These are phyloP conservation scores for Sciurus vulgaris DNA, from an alignment of 2,797 vertebrate genomes.

Conservation along the genomic window DNA sequence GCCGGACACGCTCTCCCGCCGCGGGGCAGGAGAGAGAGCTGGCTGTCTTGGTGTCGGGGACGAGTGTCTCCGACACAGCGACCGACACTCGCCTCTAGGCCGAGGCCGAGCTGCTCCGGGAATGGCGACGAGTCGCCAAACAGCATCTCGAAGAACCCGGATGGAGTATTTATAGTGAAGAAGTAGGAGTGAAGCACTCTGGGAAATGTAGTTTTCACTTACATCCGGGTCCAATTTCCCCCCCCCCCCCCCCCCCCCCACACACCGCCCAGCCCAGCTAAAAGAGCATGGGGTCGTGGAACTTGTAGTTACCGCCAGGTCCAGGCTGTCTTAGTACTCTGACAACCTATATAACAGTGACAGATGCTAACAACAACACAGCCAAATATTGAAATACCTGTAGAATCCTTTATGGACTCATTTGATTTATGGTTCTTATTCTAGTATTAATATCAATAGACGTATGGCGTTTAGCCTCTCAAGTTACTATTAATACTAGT, in stretches of 20 bases:
- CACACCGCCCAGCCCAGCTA: neutral
- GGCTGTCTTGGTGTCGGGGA: slow-evolving; percentile 83
- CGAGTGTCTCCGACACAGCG: slow-evolving; percentile 82
- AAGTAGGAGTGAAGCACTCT: slow-evolving; percentile 53
- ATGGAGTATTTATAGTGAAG: slow-evolving; percentile 87
- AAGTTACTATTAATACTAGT: neutral
- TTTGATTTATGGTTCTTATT: slow-evolving; percentile 31
- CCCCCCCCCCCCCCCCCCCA: rapidly evolving
- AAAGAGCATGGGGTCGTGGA: neutral
- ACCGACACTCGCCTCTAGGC: slow-evolving; percentile 79
- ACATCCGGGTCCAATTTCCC: slow-evolving; percentile 20
- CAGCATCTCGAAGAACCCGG: slow-evolving; percentile 91
- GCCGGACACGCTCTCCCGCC: slow-evolving; percentile 86
- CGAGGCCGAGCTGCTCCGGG: slow-evolving; percentile 83
- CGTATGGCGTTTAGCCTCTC: neutral
- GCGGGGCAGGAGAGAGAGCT: slow-evolving; percentile 80
- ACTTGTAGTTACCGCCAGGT: slow-evolving; percentile 44
- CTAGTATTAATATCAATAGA: slow-evolving; percentile 22
- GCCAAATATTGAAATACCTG: neutral
- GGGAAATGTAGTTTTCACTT: slow-evolving; percentile 86
- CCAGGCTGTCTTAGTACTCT: neutral
- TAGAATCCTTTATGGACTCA: neutral
- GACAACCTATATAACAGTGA: neutral
- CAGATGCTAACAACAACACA: neutral
- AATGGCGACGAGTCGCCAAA: slow-evolving; percentile 98